Evolutionary conservation across 1,140 invertebrate genomes (phyloP), one percentile per base, ranked within the genome.

Genomic region (Drosophila kikkawai): DNA sequence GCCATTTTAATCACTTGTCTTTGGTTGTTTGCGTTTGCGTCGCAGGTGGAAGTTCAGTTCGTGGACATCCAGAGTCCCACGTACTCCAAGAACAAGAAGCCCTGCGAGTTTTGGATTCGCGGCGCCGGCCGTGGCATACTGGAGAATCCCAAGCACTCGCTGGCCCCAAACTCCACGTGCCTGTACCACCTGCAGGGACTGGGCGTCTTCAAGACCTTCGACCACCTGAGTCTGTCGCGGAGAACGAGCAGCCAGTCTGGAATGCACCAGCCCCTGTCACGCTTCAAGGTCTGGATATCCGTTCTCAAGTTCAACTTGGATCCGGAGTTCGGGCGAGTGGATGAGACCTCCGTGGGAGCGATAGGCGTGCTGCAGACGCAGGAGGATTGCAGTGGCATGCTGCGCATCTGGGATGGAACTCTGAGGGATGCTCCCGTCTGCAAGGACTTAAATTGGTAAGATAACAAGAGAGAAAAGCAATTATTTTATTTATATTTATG

Each of bases 61-160:
- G 96, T 97, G 15, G 96, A 97, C 91, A 94, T 95, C 45, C 95
- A 97, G 81, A 96, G 96, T 12, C 96, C 96, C 8, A 96, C 95
- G 9, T 97, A 96, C 91, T 95, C 96, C 1, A 96, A 96, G 82
- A 96, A 96, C 79, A 97, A 97, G 85, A 94, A 95, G 44, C 95
- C 95, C 4, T 98, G 97, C 86, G 97, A 97, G 87, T 98, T 98
- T 84, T 97, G 96, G 95, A 94, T 98, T 65, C 94, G 96, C 58
- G 96, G 97, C 1, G 95, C 95, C 1, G 95, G 95, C 1, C 95
- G 95, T 15, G 97, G 97, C 12, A 93, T 97, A 7, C 91, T 98
- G 4, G 95, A 96, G 66, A 97, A 96, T 74, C 97, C 97, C 0
- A 94, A 95, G 36, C 97, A 98, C 90, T 97, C 97, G 0, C 91